These are phyloP conservation scores for Papilio gigon DNA, from an alignment of 2,888 invertebrate species.

Conservation along the genomic window DNA sequence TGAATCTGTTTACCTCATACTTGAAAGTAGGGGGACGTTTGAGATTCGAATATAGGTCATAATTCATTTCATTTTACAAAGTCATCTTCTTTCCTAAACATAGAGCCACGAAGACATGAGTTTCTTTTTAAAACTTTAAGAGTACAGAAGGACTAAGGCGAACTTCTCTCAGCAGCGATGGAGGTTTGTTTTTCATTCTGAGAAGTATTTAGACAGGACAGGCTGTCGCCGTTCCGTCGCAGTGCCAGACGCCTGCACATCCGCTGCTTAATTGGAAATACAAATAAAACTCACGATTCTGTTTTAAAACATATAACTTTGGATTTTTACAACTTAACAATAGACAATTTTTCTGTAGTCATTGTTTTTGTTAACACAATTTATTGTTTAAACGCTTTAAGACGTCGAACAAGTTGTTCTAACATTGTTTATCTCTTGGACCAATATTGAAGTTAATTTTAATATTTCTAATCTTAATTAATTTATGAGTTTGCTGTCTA, in stretches of 20 bases:
- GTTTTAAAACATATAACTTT: background rate
- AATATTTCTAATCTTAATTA: background rate
- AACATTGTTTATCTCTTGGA: conserved; percentile 4
- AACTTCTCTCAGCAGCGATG: conserved; percentile 15
- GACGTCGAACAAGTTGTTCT: conserved; percentile 8
- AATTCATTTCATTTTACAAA: too few relatives aligned
- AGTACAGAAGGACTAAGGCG: background rate
- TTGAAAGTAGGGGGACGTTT: too few relatives aligned
- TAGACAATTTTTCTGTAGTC: too few relatives aligned
- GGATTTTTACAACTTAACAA: too few relatives aligned
- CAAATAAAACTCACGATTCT: conserved; percentile 7
- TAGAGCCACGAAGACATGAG: too few relatives aligned
- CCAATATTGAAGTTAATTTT: background rate
- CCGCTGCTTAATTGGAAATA: conserved; percentile 30
- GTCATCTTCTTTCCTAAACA: too few relatives aligned
- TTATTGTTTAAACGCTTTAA: conserved; percentile 5
- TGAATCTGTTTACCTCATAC: too few relatives aligned
- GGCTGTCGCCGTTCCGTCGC: background rate
- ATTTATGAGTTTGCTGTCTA: background rate
- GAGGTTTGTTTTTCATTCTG: conserved; percentile 34
- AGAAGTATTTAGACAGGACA: conserved; percentile 18
- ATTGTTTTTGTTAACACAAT: conserved; percentile 16
- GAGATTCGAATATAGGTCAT: too few relatives aligned
- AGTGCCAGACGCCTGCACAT: background rate
- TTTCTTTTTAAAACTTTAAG: background rate